phyloP scores from a whole-genome alignment of 2,888 invertebrate genomes.

The Drosophila neutralis region DNA sequence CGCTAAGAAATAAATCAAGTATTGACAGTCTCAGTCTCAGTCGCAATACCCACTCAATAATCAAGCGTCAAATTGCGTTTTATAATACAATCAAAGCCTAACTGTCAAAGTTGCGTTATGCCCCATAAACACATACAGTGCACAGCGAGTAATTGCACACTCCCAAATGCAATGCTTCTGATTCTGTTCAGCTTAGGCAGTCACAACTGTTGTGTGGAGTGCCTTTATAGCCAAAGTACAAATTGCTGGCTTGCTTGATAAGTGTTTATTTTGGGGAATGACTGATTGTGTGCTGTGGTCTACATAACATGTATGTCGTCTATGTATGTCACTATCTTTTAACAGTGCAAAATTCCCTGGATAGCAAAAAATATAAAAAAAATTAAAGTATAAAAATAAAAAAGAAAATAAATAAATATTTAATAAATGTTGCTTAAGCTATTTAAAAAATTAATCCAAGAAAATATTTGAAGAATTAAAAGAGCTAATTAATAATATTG shows the following conservation, averaged over 20 bases:
- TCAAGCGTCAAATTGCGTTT: constrained; percentile 34
- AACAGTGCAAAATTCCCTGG: not conserved
- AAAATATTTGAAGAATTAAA: not conserved
- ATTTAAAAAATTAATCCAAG: not conserved
- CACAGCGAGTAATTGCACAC: constrained; percentile 4
- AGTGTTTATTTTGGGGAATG: not conserved
- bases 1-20: constrained; percentile 9
- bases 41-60: constrained; percentile 9
- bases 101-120: constrained; percentile 19
- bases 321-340: not conserved
- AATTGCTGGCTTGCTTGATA: not conserved
- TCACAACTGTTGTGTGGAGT: not conserved
- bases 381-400: not conserved
- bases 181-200: not conserved
- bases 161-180: not conserved
- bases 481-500: not conserved
- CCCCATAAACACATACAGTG: not conserved
- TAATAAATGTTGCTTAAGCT: not conserved
- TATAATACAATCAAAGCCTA: constrained; percentile 10
- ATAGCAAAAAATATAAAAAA: not conserved
- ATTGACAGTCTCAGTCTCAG: constrained; percentile 19
- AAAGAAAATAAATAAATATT: not conserved
- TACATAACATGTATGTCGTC: not conserved
- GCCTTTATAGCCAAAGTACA: not conserved
- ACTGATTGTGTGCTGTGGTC: not conserved